Percentiles rank a stretch among this genome's conserved stretches.
These are phyloP conservation scores for Scaptomyza polygonia DNA, from an alignment of 2,888 invertebrate species.

Conservation along the genomic window DNA sequence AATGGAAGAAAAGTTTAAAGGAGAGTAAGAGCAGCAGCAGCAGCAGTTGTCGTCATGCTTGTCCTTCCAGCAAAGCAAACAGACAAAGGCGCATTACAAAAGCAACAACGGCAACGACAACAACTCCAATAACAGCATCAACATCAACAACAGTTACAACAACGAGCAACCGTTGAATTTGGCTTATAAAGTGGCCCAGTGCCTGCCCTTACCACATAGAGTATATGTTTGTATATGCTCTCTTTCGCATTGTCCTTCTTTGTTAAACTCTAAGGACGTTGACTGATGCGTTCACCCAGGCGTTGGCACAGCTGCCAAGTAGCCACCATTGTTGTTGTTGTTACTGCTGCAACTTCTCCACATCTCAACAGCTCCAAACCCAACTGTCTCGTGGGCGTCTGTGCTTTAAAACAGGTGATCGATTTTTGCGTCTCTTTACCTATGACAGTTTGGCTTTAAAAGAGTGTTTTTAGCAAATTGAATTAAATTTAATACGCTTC, in stretches of 20 bases:
- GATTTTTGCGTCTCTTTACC: slow-evolving; percentile 49
- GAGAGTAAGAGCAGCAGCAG: slow-evolving; percentile 18
- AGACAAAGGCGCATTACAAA: slow-evolving; percentile 66
- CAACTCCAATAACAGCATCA: slow-evolving; percentile 15
- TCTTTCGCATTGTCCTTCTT: slow-evolving; percentile 64
- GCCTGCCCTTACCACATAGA: slow-evolving; percentile 26
- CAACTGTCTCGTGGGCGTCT: slow-evolving; percentile 28
- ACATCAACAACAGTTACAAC: slow-evolving; percentile 22
- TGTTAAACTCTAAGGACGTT: slow-evolving; percentile 78
- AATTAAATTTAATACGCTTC: slow-evolving; percentile 54
- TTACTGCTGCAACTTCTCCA: slow-evolving; percentile 9
- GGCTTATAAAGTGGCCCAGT: slow-evolving; percentile 71
- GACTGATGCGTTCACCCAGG: slow-evolving; percentile 78
- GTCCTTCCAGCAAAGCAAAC: slow-evolving; percentile 56
- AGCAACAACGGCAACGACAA: slow-evolving; percentile 34
- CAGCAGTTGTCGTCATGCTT: slow-evolving; percentile 53
- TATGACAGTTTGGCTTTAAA: slow-evolving; percentile 31
- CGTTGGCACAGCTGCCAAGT: slow-evolving; percentile 71
- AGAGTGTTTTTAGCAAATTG: slow-evolving; percentile 31
- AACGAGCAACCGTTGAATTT: slow-evolving; percentile 51
- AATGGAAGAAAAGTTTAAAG: slow-evolving; percentile 3
- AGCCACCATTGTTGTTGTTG: slow-evolving; percentile 56
- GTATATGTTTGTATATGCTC: not conserved
- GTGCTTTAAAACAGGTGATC: slow-evolving; percentile 75
- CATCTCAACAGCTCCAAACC: not conserved